Base-by-base conservation (phyloP, 2,113 vertebrate species). In the Pholis gunnellus region DNA sequence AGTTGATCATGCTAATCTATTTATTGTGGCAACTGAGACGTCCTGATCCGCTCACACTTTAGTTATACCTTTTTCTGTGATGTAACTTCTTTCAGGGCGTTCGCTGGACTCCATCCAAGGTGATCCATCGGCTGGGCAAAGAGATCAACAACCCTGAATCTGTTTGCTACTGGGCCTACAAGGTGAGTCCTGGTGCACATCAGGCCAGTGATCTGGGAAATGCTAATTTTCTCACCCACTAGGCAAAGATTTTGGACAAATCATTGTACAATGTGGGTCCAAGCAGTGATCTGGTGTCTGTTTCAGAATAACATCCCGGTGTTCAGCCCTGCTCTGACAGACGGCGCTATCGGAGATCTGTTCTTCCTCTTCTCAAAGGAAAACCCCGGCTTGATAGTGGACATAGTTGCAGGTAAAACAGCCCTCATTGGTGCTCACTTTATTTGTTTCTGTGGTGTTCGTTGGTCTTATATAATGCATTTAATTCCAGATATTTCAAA, bases 71-170 rank as follows among this genome's bases (percentile, higher is more conserved):
- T 42, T n/a, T 0, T 25, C 8, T 9, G 13, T 27, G 42, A 9
- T 10, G 9, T 31, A 7, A 18, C 10, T 54, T 27, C 15, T 56
- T 22, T 79, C 18, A 97, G 97, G 95, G 95, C 0, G 78, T 90
- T 65, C 94, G 93, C 57, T 97, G 97, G 97, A 97, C 96, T 0
- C 97, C 97, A 0, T 98, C 97, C 1, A 96, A 95, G 92, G 94
- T 97, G 96, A 97, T 97, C 1, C 95, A 96, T 9, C 94, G 97
- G 0, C 87, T 98, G 1, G 97, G 97, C 65, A 97, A 96, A 83
- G 97, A 97, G 92, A 97, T 97, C 79, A 90, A 97, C 91, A 90
- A 97, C 90, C 96, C 97, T 0, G 96, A 97, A 0, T 98, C 97
- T 0, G 95, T 98, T 42, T 97, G 93, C 77, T 97, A 97, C 90